Evolutionary conservation across 2,888 invertebrate species (phyloP), one percentile per base, ranked within the genome.

Genomic region (Cryptocephalus primarius): DNA sequence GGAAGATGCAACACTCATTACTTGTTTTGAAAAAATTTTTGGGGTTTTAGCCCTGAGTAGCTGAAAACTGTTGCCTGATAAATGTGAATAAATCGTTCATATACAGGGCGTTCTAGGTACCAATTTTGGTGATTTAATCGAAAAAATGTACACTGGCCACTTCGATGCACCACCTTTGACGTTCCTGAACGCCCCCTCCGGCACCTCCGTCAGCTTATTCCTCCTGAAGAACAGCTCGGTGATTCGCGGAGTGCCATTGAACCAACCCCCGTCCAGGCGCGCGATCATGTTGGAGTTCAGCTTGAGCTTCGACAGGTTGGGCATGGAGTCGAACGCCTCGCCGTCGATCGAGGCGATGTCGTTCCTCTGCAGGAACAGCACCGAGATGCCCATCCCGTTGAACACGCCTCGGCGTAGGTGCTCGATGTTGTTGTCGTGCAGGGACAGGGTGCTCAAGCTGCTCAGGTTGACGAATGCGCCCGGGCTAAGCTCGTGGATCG

Each of bases 231-330:
- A 63, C 14, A 68, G 32, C 6, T 55, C 53, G 2, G 53, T 54
- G 8, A 69, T 47, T 36, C 51, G 55, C 1, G 69, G 67, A 33
- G 60, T 60, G 40, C 63, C 59, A 39, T 48, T 48, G 46, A 69
- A 68, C 67, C 67, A 69, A 8, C 62, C 53, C 8, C 51, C 43
- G 43, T 65, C 61, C 65, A 64, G 66, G 9, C 32, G 44, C 6
- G 55, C 43, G 6, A 68, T 49, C 43, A 53, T 54, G 48, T 69
- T 69, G 36, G 55, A 47, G 47, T 66, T 66, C 32, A 69, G 48
- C 43, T 63, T 60, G 13, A 69, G 49, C 39, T 57, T 57, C 12
- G 50, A 51, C 45, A 68, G 53, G 34, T 57, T 54, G 0, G 65
- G 59, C 55, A 60, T 57, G 39, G 58, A 49, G 48, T 59, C 55